phyloP scores from a whole-genome alignment of 2,888 invertebrate genomes.

The Acleris emargana region DNA sequence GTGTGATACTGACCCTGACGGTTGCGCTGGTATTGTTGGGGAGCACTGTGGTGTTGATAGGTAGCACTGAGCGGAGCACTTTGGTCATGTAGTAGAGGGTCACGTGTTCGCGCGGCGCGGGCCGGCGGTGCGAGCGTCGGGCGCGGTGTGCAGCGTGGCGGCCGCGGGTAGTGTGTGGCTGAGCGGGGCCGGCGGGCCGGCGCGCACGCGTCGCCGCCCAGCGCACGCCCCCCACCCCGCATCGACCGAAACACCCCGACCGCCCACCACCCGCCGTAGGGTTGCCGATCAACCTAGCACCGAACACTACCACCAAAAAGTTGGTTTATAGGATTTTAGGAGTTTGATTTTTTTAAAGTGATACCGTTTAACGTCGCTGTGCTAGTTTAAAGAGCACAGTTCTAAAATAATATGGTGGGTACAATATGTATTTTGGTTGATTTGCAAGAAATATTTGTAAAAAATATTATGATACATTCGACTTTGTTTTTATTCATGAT shows the following conservation, averaged over 20 bases:
- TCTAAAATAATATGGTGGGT: too few relatives aligned
- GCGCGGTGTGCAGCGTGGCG: constrained; percentile 65
- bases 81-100: constrained; percentile 77
- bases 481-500: too few relatives aligned
- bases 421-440: too few relatives aligned
- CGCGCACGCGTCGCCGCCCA: constrained; percentile 49
- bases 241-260: constrained; percentile 67
- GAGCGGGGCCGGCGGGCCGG: constrained; percentile 48
- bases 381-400: too few relatives aligned
- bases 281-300: constrained; percentile 27
- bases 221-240: constrained; percentile 60
- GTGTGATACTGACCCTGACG: constrained; percentile 78
- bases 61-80: constrained; percentile 82
- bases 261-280: constrained; percentile 57
- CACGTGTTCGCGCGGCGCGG: constrained; percentile 73
- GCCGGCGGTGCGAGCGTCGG: constrained; percentile 73
- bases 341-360: not conserved
- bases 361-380: too few relatives aligned
- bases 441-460: too few relatives aligned
- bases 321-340: constrained; percentile 7
- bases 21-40: constrained; percentile 74
- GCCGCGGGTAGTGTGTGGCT: constrained; percentile 43
- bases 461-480: too few relatives aligned
- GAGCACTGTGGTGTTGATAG: constrained; percentile 78
- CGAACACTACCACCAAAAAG: constrained; percentile 14